A percentile compares a stretch with the other conserved stretches of the same genome.
Evolutionary conservation across 2,888 invertebrate species (phyloP).

Genomic region (Miltochrista miniata): DNA sequence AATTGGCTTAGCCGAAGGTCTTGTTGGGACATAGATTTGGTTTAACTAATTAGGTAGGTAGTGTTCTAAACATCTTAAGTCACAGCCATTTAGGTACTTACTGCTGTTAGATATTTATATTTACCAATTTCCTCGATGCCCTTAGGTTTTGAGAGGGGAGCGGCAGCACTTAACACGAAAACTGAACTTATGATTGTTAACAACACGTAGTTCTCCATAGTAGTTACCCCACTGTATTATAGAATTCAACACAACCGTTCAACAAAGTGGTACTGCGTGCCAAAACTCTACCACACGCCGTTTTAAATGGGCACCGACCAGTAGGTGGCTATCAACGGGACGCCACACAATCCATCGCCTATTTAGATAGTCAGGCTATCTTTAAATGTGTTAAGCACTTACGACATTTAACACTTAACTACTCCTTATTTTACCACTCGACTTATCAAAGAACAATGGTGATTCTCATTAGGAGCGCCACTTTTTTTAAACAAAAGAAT

Average conservation of each 20-base stretch:
- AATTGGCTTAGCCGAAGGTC: too few relatives aligned
- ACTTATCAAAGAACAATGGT: conserved; percentile 57
- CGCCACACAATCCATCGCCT: conserved; percentile 58
- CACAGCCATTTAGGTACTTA: too few relatives aligned
- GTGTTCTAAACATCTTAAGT: too few relatives aligned
- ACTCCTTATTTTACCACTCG: conserved; percentile 45
- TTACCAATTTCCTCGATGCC: conserved; percentile 29
- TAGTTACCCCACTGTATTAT: not conserved
- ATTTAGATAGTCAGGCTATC: conserved; percentile 68
- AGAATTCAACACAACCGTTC: conserved; percentile 4
- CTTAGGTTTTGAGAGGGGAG: conserved; percentile 40
- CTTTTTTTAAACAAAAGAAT: conserved; percentile 5
- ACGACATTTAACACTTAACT: conserved; percentile 46
- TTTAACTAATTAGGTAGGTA: too few relatives aligned
- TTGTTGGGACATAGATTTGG: too few relatives aligned
- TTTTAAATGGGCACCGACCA: conserved; percentile 34
- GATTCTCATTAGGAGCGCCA: conserved; percentile 40
- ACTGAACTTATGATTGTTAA: conserved; percentile 20
- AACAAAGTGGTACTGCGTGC: conserved; percentile 30
- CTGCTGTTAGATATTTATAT: not conserved
- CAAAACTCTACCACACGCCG: conserved; percentile 30
- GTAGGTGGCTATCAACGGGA: conserved; percentile 43
- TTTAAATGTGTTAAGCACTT: too few relatives aligned
- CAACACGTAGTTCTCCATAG: conserved; percentile 19
- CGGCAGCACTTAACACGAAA: conserved; percentile 34